Percentiles rank a stretch among this genome's conserved stretches.
Evolutionary conservation across 2,113 vertebrate species (phyloP).

Genomic region (Rhodinocichla rosea): DNA sequence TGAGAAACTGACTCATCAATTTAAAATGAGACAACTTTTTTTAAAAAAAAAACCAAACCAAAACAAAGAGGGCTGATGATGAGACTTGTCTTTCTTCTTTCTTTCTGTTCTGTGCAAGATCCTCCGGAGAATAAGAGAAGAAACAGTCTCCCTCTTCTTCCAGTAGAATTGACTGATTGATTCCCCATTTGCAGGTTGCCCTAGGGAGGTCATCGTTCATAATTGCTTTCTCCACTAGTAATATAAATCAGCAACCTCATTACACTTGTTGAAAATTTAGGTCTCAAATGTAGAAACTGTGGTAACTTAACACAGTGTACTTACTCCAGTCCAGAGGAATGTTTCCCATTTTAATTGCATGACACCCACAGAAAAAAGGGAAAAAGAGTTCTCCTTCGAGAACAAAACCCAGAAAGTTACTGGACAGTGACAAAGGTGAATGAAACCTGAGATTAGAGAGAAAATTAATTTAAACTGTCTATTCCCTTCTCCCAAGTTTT

Average conservation of each 20-base stretch:
- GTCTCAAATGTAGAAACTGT: neutral
- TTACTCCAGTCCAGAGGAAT: neutral
- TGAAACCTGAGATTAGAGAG: neutral
- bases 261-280: neutral
- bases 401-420: neutral
- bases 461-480: neutral
- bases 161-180: neutral
- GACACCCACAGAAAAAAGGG: neutral
- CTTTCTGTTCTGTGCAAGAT: neutral
- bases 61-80: neutral
- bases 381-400: neutral
- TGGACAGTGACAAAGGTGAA: neutral
- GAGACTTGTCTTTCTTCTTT: neutral
- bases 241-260: neutral
- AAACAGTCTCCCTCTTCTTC: neutral
- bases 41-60: neutral
- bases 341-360: neutral
- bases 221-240: neutral
- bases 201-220: neutral
- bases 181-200: neutral
- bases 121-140: neutral
- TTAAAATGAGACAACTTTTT: neutral
- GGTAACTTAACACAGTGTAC: neutral
- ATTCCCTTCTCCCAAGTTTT: neutral
- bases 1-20: neutral